Base-by-base conservation (phyloP, 2,797 vertebrate species). In the Premnoplex brunnescens region DNA sequence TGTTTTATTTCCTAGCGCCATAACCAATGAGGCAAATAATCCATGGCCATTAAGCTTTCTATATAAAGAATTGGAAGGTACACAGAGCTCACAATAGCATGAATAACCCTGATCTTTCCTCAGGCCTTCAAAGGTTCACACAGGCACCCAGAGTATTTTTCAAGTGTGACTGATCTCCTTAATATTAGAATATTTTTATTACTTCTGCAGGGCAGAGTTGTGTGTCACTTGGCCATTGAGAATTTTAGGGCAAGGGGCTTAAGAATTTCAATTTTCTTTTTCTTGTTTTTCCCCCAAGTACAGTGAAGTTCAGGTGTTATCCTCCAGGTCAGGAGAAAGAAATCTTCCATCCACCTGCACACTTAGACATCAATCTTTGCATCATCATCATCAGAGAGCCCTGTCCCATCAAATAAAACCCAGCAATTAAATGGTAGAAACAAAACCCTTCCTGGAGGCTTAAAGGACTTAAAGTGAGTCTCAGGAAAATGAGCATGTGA, bases 11-110 rank as follows among this genome's bases (percentile, higher is more conserved):
- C 93, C 89, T 37, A 91, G 87, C 59, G 52, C 92, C 84, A 83
- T 96, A 96, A 97, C 96, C 97, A 98, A 97, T 97, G 98, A 98
- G 97, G 97, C 97, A 97, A 95, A 96, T 97, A 98, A 97, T 97
- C 97, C 96, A 97, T 60, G 96, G 94, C 89, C 96, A 95, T 98
- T 98, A 98, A 97, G 94, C 91, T 93, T 93, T 97, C 91, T 94
- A 80, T 89, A 87, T 97, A 96, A 97, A 96, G 95, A 93, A 97
- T 85, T 96, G 97, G 95, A 97, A 97, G 92, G 92, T 93, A 75
- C 46, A 55, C 49, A 60, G 95, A 88, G 37, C 67, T 97, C 85
- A 83, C 54, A 62, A 5, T 11, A 21, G 75, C 82, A 95, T 85
- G 95, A 96, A 87, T 83, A 96, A 89, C 91, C 82, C 82, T 58